Evolutionary conservation across 2,888 invertebrate genomes (phyloP).

Genomic region (Scaeva pyrastri): DNA sequence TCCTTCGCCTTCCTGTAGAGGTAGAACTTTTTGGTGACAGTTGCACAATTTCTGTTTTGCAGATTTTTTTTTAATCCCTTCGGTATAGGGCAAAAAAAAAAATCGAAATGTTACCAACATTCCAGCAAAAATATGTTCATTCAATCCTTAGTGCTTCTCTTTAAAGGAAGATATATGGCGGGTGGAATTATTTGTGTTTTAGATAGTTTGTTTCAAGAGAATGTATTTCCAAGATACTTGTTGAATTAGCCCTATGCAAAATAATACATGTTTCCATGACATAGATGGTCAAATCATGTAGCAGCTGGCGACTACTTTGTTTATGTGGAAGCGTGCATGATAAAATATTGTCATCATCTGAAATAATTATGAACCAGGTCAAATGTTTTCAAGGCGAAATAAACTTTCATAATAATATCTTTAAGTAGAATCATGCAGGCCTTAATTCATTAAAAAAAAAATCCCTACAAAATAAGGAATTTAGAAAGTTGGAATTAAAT

Average conservation of each 20-base stretch:
- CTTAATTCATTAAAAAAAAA: no score
- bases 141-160: neutral
- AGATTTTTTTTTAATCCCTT: neutral
- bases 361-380: neutral
- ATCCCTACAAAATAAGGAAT: no score
- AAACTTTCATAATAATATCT: no score
- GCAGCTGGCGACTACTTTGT: neutral
- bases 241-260: neutral
- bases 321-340: neutral
- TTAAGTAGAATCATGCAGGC: no score
- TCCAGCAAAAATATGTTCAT: slow-evolving; percentile 11
- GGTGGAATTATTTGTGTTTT: neutral
- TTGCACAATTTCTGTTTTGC: slow-evolving; percentile 44
- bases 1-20: slow-evolving; percentile 42
- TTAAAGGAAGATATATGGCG: slow-evolving; percentile 6
- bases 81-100: neutral
- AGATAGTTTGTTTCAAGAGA: neutral
- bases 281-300: neutral
- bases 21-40: slow-evolving; percentile 34
- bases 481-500: no score
- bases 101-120: neutral
- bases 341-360: neutral
- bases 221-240: slow-evolving; percentile 23
- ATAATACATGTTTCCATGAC: neutral
- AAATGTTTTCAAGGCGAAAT: neutral